Conservation (phyloP, 2,888 invertebrate species). For the Laspeyria flexula region DNA sequence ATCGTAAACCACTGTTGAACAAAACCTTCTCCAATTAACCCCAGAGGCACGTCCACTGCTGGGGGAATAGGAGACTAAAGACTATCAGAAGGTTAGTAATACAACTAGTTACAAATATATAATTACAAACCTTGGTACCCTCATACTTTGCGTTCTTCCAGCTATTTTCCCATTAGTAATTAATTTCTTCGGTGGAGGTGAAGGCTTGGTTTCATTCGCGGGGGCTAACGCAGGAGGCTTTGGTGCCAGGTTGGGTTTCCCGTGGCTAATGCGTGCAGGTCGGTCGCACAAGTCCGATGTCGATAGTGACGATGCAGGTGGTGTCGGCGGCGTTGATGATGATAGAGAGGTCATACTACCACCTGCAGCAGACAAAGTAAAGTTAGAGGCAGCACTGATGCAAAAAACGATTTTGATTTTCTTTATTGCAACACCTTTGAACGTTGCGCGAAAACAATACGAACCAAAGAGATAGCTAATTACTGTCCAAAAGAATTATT, state of each 20-base stretch:
- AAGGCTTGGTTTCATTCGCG: slow-evolving; percentile 83
- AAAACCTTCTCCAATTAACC: no score
- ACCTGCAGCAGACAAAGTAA: slow-evolving; percentile 51
- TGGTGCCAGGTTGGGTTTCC: slow-evolving; percentile 94
- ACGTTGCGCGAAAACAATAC: no score
- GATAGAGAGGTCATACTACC: slow-evolving; percentile 80
- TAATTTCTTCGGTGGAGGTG: slow-evolving; percentile 89
- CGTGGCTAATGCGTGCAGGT: slow-evolving; percentile 86
- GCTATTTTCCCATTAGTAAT: slow-evolving; percentile 87
- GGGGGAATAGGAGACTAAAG: no score
- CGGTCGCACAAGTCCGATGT: slow-evolving; percentile 78
- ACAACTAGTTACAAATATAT: no score
- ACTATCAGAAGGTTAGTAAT: no score
- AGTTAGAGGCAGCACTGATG: not conserved
- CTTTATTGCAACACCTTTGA: no score
- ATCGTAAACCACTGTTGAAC: no score
- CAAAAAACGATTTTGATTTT: no score
- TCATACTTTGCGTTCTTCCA: slow-evolving; percentile 93
- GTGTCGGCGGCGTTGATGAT: slow-evolving; percentile 63
- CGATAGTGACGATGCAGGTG: slow-evolving; percentile 72
- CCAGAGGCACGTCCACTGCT: no score
- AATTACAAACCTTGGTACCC: slow-evolving; percentile 90
- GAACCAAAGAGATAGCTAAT: no score
- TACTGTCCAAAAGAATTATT: no score
- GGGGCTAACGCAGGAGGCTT: slow-evolving; percentile 88